phyloP scores from a whole-genome alignment of 1,140 invertebrate species.

The Lethocerus indicus region DNA sequence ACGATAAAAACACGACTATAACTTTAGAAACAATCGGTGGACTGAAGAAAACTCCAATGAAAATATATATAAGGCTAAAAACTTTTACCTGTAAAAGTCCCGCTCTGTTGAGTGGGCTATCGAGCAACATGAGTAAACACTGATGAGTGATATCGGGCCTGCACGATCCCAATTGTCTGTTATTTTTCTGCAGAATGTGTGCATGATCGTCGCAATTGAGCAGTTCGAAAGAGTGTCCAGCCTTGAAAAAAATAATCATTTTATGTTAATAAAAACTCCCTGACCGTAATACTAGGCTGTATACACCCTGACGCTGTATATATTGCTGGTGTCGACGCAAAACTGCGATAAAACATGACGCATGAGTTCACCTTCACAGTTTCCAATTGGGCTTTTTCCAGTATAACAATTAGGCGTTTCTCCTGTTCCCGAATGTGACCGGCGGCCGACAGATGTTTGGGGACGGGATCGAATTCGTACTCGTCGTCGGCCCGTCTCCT shows the following conservation, averaged over 20 bases:
- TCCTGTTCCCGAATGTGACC: conserved; percentile 60
- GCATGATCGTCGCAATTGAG: conserved; percentile 89
- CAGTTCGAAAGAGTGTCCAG: conserved; percentile 73
- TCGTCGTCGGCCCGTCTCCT: conserved; percentile 33
- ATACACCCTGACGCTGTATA: background rate
- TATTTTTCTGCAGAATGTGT: conserved; percentile 65
- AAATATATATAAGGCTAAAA: conserved; percentile 6
- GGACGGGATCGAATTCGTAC: conserved; percentile 43
- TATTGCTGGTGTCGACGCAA: background rate
- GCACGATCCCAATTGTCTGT: conserved; percentile 64
- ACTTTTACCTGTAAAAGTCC: conserved; percentile 48
- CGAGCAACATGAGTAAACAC: conserved; percentile 88
- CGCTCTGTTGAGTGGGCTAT: conserved; percentile 86
- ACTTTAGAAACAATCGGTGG: background rate
- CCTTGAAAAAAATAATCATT: conserved; percentile 31
- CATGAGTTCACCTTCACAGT: conserved; percentile 62
- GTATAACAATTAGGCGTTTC: conserved; percentile 80
- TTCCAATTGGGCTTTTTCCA: conserved; percentile 90
- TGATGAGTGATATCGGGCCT: conserved; percentile 93
- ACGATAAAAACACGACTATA: background rate
- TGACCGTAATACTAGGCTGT: background rate
- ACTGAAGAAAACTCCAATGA: background rate
- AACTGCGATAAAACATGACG: background rate
- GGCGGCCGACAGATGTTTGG: conserved; percentile 44
- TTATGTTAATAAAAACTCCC: background rate